Evolutionary conservation across 2,113 vertebrate species (phyloP), one percentile per base, ranked within the genome.

Genomic region (Sitta europaea): DNA sequence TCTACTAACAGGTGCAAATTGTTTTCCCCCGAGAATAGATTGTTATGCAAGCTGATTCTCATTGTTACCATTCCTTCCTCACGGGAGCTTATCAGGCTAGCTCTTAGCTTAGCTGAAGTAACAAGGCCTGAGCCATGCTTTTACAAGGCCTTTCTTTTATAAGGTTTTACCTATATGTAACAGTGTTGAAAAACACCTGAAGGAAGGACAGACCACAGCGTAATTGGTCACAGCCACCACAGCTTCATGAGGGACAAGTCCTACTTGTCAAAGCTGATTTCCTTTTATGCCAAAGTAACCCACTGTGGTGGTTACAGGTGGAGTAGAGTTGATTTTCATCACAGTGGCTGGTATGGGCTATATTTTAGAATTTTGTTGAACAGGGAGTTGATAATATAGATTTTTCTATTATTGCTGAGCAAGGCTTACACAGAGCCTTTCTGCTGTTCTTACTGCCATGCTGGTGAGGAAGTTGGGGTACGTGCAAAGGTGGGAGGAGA

Each of bases 361-460:
- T 24, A 45, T 59, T 81, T 67, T 53, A 9, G 28, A 14, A 29
- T 53, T 74, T 36, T 67, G 28, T 16, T 29, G 38, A 67, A 29
- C 13, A 21, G 5, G 25, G 7, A 24, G 7, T 40, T 18, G 11
- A n/a, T n/a, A 29, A n/a, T 10, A 53, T 2, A 38, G 15, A 16
- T n/a, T 14, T 48, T 79, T 72, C 12, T 36, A 9, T 38, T 66
- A 10, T 40, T 74, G 11, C 16, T 10, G 13, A 53, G 11, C 11
- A n/a, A 9, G 15, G 3, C 13, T 59, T 29, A 24, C 45, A 45
- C 3, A 59, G 38, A 73, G 4, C 15, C 15, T n/a, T 45, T 59
- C 5, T 38, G 24, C 23, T 59, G 16, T 11, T 24, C 2, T 0
- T 38, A 17, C 10, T 11, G 7, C 11, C 36, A 51, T 7, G 3